These are phyloP conservation scores for Neodiprion pinetum DNA, from an alignment of 1,140 invertebrate species.

Conservation along the genomic window DNA sequence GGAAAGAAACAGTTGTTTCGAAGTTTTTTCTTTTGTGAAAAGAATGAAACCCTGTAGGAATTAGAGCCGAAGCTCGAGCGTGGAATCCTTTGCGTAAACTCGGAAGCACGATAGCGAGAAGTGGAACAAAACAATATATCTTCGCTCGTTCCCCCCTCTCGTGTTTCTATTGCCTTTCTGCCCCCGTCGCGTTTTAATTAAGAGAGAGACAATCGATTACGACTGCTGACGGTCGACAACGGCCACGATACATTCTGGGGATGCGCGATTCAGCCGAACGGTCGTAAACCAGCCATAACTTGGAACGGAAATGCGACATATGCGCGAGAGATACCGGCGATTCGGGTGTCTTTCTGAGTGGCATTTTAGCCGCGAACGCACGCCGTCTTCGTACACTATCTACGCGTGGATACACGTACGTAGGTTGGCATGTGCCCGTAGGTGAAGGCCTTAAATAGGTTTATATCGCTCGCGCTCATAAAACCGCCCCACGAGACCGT, in stretches of 20 bases:
- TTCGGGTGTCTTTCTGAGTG: not conserved
- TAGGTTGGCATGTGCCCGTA: not conserved
- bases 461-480: not conserved
- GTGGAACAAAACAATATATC: not conserved
- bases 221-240: not conserved
- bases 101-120: slow-evolving; percentile 1
- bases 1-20: too few relatives aligned
- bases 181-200: not conserved
- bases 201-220: not conserved
- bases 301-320: slow-evolving; percentile 1
- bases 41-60: not conserved
- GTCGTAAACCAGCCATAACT: not conserved
- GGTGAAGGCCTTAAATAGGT: not conserved
- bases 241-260: not conserved
- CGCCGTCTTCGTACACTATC: too few relatives aligned
- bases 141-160: not conserved
- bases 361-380: not conserved
- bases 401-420: too few relatives aligned
- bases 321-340: not conserved
- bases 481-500: not conserved
- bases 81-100: not conserved
- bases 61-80: not conserved
- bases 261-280: not conserved
- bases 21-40: not conserved
- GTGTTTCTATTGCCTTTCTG: not conserved